Evolutionary conservation across 2,888 invertebrate genomes (phyloP).

Genomic region (Teleogryllus oceanicus): DNA sequence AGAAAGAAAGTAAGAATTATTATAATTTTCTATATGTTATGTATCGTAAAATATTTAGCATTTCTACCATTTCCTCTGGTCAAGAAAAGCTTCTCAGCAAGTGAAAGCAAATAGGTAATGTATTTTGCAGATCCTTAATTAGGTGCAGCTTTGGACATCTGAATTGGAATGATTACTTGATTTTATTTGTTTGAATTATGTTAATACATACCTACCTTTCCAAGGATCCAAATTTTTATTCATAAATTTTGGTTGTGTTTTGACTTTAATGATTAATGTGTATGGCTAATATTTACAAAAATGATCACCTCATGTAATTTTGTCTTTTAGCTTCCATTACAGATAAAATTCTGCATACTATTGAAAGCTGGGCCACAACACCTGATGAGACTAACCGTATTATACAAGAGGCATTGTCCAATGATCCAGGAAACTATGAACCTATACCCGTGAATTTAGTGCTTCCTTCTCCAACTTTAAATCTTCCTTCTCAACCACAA

Average conservation of each 20-base stretch:
- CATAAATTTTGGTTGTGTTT: not conserved
- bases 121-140: too few relatives aligned
- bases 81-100: too few relatives aligned
- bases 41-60: too few relatives aligned
- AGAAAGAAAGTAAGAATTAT: slow-evolving; percentile 29
- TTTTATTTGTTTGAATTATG: too few relatives aligned
- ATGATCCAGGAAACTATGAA: slow-evolving; percentile 35
- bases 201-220: too few relatives aligned
- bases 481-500: not conserved
- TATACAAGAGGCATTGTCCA: slow-evolving; percentile 32
- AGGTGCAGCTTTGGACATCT: too few relatives aligned
- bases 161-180: too few relatives aligned
- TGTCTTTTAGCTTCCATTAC: slow-evolving; percentile 33
- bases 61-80: too few relatives aligned
- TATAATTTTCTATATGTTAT: not conserved
- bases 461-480: not conserved
- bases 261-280: not conserved
- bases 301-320: not conserved
- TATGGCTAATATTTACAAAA: too few relatives aligned
- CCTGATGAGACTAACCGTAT: slow-evolving; percentile 32
- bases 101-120: too few relatives aligned
- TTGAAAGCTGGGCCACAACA: slow-evolving; percentile 32
- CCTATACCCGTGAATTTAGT: slow-evolving; percentile 27
- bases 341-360: slow-evolving; percentile 34
- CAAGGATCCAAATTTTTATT: too few relatives aligned